Percentiles rank a stretch among this genome's conserved stretches.
These are phyloP conservation scores for Prunella fulvescens DNA, from an alignment of 2,113 vertebrate species.

Conservation along the genomic window DNA sequence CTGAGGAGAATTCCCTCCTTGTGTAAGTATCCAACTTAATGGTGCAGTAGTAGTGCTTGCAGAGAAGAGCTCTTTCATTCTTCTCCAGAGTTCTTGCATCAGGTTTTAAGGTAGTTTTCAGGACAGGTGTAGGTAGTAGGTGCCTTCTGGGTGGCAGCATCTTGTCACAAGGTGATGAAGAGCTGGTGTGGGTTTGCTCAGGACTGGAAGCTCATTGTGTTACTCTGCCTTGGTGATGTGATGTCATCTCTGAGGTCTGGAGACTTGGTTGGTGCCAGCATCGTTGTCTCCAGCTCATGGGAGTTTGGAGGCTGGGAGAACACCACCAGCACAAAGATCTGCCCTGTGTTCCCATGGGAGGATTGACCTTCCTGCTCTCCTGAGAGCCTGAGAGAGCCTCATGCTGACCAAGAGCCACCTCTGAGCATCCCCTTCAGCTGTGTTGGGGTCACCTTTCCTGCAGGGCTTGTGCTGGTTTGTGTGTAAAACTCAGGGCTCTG, in stretches of 20 bases:
- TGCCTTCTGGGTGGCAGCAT: not conserved
- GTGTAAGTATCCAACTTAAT: not conserved
- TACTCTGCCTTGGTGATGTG: fast-evolving
- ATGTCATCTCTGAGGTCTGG: not conserved
- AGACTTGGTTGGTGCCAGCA: not conserved
- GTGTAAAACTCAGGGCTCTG: not conserved
- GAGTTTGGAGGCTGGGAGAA: not conserved
- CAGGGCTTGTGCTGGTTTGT: not conserved
- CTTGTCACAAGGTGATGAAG: not conserved
- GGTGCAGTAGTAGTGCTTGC: not conserved
- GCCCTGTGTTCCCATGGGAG: fast-evolving
- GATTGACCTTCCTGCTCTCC: not conserved
- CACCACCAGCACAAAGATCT: not conserved
- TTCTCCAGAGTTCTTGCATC: not conserved
- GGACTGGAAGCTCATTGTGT: not conserved
- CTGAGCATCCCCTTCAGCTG: not conserved
- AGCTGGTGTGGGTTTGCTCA: not conserved
- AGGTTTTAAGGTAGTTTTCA: not conserved
- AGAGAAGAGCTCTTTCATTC: not conserved
- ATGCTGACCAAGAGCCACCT: not conserved
- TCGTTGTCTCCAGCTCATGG: not conserved
- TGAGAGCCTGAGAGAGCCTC: not conserved
- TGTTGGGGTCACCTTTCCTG: not conserved
- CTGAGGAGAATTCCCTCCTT: not conserved
- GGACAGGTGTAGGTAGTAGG: not conserved